Evolutionary conservation across 2,113 vertebrate genomes (phyloP), one percentile per base, ranked within the genome.

Genomic region (Hiodon alosoides): DNA sequence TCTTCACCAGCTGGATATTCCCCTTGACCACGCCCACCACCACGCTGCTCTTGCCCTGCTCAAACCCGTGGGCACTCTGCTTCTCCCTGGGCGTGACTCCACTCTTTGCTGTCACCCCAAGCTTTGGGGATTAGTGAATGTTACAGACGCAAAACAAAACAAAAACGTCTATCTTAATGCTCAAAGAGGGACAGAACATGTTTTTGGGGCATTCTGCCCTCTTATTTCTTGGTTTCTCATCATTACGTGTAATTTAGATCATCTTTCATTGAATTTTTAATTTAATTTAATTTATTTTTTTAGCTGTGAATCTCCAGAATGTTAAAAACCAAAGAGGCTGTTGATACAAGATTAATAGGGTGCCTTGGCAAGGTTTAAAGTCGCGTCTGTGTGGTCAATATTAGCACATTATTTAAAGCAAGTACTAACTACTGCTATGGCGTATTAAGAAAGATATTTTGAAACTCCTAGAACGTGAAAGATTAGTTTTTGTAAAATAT

Each of bases 261-360:
- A n/a, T 52, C 72, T 66, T 66, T 55, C 62, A 55, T 62, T 55
- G n/a, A 54, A 7, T n/a, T 74, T 66, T 74, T n/a, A 74, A 9
- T 48, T 11, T 66, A 66, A 66, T 66, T 66, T 48, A 47, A 66
- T 66, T 31, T 64, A 31, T 64, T 66, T 66, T 66, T 47, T 58
- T 76, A n/a, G 59, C 59, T 76, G 67, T 76, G 75, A 64, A 76
- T 57, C 68, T 65, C 75, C 68, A 76, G 75, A 76, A 54, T 70
- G 75, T 62, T 76, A 46, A 17, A 76, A 76, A 76, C 75, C 75
- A 76, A 76, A 76, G 75, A 76, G 59, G 64, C 65, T 50, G 16
- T 48, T 54, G 58, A 52, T 75, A 16, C 53, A 60, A 53, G 60
- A 76, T 60, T 10, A 61, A 62, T 46, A 64, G 68, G 75, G 68